Evolutionary conservation across 1,140 invertebrate genomes (phyloP).

Genomic region (Micrasema minimum): DNA sequence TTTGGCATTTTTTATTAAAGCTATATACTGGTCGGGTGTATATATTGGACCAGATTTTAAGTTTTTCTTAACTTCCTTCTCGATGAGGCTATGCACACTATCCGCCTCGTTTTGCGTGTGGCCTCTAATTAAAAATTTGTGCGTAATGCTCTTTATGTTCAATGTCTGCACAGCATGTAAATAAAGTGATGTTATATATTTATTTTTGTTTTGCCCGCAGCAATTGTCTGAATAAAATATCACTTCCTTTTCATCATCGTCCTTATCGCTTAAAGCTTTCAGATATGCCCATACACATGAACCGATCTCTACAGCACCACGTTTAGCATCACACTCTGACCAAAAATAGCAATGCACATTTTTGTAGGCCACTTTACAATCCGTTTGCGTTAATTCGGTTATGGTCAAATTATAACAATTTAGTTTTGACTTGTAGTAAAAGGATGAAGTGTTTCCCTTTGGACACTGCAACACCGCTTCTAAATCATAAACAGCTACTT

Average conservation of each 20-base stretch:
- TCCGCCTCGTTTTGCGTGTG: slow-evolving; percentile 61
- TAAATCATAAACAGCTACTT: slow-evolving; percentile 57
- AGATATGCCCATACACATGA: slow-evolving; percentile 57
- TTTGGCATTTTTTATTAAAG: slow-evolving; percentile 44
- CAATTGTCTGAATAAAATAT: slow-evolving; percentile 61
- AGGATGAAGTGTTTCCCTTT: slow-evolving; percentile 55
- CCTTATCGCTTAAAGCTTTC: slow-evolving; percentile 46
- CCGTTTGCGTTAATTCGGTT: slow-evolving; percentile 62
- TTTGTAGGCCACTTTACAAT: slow-evolving; percentile 56
- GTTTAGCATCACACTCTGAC: slow-evolving; percentile 60
- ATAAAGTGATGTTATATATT: slow-evolving; percentile 57
- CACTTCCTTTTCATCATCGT: slow-evolving; percentile 55
- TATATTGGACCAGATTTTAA: slow-evolving; percentile 56
- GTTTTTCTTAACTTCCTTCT: slow-evolving; percentile 56
- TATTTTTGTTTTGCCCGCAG: slow-evolving; percentile 62
- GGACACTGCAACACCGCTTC: slow-evolving; percentile 57
- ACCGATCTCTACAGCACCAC: slow-evolving; percentile 62
- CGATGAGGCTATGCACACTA: slow-evolving; percentile 58
- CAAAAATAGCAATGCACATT: slow-evolving; percentile 60
- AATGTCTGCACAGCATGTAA: slow-evolving; percentile 54
- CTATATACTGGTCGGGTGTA: slow-evolving; percentile 54
- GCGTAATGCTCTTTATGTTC: slow-evolving; percentile 57
- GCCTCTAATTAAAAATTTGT: slow-evolving; percentile 58
- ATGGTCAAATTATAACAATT: slow-evolving; percentile 55
- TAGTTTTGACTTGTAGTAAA: slow-evolving; percentile 60